A percentile compares a stretch with the other conserved stretches of the same genome.
Conservation (phyloP, 2,888 invertebrate genomes). For the Drosophila algonquin region DNA sequence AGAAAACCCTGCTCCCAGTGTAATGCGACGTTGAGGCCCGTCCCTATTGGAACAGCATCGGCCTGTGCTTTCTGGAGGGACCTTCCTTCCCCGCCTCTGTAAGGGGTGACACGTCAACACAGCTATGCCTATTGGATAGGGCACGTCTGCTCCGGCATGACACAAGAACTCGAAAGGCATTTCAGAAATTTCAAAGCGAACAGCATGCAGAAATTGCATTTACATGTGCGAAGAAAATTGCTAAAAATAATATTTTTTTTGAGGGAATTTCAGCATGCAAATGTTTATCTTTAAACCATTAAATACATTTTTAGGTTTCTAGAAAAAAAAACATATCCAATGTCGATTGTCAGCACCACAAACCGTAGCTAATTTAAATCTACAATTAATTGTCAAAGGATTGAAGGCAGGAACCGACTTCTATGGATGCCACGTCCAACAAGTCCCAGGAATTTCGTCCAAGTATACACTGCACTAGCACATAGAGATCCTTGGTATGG, state of each 20-base stretch:
- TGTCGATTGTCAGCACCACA: slow-evolving; percentile 5
- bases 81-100: neutral
- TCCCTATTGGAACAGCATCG: neutral
- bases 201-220: slow-evolving; percentile 28
- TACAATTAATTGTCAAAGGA: slow-evolving; percentile 22
- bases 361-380: slow-evolving; percentile 3
- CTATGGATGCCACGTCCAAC: too few relatives aligned
- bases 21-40: too few relatives aligned
- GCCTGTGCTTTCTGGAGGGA: neutral
- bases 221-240: slow-evolving; percentile 32
- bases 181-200: slow-evolving; percentile 27
- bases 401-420: neutral
- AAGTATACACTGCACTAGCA: neutral
- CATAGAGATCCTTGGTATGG: neutral
- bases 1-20: too few relatives aligned
- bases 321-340: slow-evolving; percentile 3
- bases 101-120: neutral
- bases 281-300: neutral
- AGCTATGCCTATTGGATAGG: slow-evolving; percentile 19
- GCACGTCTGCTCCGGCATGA: slow-evolving; percentile 19
- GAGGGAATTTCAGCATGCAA: neutral
- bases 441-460: slow-evolving; percentile 33
- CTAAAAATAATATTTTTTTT: slow-evolving; percentile 19
- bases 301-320: neutral
- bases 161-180: slow-evolving; percentile 15